These are phyloP conservation scores for Ondatra zibethicus DNA, from an alignment of 2,113 vertebrate species.

Conservation along the genomic window DNA sequence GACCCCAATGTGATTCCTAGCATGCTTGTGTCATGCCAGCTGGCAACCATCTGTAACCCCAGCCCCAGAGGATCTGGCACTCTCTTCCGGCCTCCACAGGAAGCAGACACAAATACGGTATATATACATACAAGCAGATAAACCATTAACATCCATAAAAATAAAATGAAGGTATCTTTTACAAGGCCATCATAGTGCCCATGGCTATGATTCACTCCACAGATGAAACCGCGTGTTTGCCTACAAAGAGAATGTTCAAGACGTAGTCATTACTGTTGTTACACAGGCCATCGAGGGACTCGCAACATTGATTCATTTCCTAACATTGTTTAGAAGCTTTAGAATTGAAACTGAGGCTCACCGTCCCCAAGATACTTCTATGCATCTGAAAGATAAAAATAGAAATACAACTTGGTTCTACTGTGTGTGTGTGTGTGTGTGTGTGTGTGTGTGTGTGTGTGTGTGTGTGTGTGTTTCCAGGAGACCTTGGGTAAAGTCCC, in stretches of 20 bases:
- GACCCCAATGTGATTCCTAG: background rate
- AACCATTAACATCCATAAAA: background rate
- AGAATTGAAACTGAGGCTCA: background rate
- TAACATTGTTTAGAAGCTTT: background rate
- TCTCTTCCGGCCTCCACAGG: background rate
- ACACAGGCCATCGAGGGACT: background rate
- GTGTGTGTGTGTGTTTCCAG: background rate
- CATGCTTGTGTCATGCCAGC: no score
- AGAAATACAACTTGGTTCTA: conserved; percentile 58
- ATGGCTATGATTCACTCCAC: background rate
- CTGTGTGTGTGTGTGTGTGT: background rate
- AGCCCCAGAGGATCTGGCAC: background rate
- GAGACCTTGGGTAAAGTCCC: conserved; percentile 54
- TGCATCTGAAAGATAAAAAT: conserved; percentile 51
- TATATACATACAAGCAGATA: background rate
- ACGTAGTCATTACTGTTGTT: background rate
- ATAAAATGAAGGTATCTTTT: background rate
- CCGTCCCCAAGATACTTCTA: background rate
- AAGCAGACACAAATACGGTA: background rate
- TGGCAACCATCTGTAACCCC: no score
- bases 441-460: conserved; percentile 12
- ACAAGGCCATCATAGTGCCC: background rate
- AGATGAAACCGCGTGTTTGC: background rate
- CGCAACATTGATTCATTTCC: background rate
- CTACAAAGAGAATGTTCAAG: background rate